phyloP scores from a whole-genome alignment of 2,113 vertebrate genomes.

The Merops nubicus region DNA sequence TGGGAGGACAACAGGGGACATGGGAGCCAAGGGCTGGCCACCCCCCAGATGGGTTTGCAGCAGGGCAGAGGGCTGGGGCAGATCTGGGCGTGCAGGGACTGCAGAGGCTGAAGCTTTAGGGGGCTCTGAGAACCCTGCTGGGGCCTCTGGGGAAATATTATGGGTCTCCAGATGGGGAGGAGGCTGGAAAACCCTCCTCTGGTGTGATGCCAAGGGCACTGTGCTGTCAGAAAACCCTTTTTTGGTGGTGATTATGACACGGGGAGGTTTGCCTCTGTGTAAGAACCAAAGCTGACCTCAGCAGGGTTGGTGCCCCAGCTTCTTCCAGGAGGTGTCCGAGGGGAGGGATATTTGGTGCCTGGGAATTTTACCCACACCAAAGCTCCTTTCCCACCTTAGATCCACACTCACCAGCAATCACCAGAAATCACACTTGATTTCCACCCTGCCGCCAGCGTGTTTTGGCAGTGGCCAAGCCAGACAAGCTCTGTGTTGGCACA shows the following conservation, averaged over 20 bases:
- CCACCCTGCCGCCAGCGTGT: rapidly evolving
- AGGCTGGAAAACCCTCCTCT: rapidly evolving
- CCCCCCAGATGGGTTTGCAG: background rate
- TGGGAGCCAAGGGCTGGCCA: background rate
- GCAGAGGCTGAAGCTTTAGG: background rate
- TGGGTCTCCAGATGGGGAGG: background rate
- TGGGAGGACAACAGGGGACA: background rate
- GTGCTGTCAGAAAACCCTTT: rapidly evolving
- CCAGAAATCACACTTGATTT: background rate
- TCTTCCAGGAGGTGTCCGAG: rapidly evolving
- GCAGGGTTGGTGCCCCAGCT: background rate
- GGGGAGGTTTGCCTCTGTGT: background rate
- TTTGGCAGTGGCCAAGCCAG: rapidly evolving
- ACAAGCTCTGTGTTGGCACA: rapidly evolving
- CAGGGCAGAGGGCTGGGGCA: no score
- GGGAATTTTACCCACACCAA: background rate
- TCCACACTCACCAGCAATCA: rapidly evolving
- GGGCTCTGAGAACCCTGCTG: rapidly evolving
- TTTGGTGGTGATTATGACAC: rapidly evolving
- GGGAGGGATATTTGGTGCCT: background rate
- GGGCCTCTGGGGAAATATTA: background rate
- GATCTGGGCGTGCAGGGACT: no score
- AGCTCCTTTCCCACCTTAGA: background rate
- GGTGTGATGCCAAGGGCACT: rapidly evolving
- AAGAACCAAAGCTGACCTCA: rapidly evolving